Percentiles rank a stretch among this genome's conserved stretches.
phyloP scores from a whole-genome alignment of 2,888 invertebrate genomes.

The Ennomos fuscantarius region DNA sequence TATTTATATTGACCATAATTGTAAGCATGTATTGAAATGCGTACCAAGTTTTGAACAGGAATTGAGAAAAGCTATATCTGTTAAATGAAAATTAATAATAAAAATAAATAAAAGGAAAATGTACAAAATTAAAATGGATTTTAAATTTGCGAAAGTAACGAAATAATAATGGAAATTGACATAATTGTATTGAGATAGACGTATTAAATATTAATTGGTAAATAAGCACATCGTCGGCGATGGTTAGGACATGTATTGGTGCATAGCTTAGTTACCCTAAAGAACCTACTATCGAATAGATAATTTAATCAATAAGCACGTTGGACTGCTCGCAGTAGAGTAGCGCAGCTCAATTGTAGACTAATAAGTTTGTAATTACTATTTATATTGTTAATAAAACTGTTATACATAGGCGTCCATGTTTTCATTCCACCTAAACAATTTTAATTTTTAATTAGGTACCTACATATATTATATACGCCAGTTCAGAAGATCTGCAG shows the following conservation, averaged over 20 bases:
- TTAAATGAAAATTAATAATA: constrained; percentile 48
- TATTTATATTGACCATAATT: constrained; percentile 19
- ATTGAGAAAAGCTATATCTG: constrained; percentile 58
- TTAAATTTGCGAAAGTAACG: constrained; percentile 40
- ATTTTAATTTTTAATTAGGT: too few relatives aligned
- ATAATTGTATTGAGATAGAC: constrained; percentile 31
- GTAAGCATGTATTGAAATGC: constrained; percentile 43
- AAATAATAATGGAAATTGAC: constrained; percentile 43
- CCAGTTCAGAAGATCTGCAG: too few relatives aligned
- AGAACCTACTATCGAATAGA: constrained; percentile 30
- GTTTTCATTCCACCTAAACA: constrained; percentile 40
- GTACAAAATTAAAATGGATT: constrained; percentile 60
- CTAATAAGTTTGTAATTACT: constrained; percentile 81
- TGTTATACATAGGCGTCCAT: constrained; percentile 75
- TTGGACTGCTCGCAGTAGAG: constrained; percentile 83
- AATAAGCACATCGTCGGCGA: constrained; percentile 24
- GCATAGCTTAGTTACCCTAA: constrained; percentile 63
- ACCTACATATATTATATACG: too few relatives aligned
- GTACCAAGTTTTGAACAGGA: constrained; percentile 66
- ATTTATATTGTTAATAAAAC: constrained; percentile 85
- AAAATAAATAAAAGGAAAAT: constrained; percentile 47
- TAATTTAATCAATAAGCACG: constrained; percentile 63
- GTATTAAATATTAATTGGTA: constrained; percentile 22
- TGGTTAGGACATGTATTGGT: constrained; percentile 61
- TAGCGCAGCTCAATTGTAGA: constrained; percentile 84